phyloP scores from a whole-genome alignment of 2,113 vertebrate species.

The Octodon degus region DNA sequence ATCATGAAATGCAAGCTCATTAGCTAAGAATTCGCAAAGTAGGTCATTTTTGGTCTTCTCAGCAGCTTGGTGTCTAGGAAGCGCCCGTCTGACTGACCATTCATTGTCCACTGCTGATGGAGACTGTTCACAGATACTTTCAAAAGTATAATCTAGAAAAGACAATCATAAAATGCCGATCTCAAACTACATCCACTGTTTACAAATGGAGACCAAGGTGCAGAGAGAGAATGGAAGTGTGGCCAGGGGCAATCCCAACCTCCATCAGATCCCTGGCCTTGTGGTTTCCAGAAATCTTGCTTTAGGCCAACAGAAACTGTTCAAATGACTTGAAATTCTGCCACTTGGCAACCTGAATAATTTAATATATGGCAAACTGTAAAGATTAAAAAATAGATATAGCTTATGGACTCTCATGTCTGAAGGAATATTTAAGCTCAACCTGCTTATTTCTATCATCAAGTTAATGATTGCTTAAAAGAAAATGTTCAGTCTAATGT shows the following conservation, averaged over 20 bases:
- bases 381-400: background rate
- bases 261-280: background rate
- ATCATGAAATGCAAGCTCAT: background rate
- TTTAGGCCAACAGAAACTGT: background rate
- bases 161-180: background rate
- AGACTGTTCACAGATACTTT: background rate
- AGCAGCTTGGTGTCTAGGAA: background rate
- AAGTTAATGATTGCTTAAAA: background rate
- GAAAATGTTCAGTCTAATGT: background rate
- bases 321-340: background rate
- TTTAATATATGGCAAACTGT: background rate
- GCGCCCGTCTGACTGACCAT: background rate
- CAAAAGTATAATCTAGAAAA: background rate
- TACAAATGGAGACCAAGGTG: constrained; percentile 20
- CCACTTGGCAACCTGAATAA: background rate
- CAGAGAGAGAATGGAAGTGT: background rate
- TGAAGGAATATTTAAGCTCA: background rate
- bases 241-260: background rate
- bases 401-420: background rate
- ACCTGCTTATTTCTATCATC: background rate
- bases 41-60: background rate
- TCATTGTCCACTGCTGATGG: background rate
- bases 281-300: background rate
- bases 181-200: background rate
- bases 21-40: background rate